Conservation (phyloP, 1,140 invertebrate species). For the Helicoverpa armigera region DNA sequence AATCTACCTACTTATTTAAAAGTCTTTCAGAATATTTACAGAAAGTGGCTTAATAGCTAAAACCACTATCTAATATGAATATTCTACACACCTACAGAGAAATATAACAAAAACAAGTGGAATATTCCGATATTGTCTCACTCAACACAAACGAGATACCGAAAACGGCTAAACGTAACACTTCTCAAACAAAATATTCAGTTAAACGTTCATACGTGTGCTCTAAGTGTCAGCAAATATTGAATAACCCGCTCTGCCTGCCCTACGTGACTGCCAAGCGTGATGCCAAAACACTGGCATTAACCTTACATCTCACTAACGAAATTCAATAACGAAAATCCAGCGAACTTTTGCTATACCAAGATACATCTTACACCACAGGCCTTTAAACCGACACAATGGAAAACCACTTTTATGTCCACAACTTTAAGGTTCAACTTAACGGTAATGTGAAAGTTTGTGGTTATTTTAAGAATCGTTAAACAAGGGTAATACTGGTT, state of each 20-base stretch:
- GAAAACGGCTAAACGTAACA: slow-evolving; percentile 7
- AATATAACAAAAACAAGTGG: too few relatives aligned
- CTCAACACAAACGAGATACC: neutral
- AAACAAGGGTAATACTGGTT: slow-evolving; percentile 57
- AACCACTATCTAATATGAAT: too few relatives aligned
- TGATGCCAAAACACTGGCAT: slow-evolving; percentile 19
- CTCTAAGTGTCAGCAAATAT: slow-evolving; percentile 30
- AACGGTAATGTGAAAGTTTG: slow-evolving; percentile 27
- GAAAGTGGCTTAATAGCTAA: too few relatives aligned
- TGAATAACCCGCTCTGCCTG: slow-evolving; percentile 29
- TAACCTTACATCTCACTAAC: slow-evolving; percentile 46
- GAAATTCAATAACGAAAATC: slow-evolving; percentile 53
- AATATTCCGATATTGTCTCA: neutral
- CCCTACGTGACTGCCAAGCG: slow-evolving; percentile 34
- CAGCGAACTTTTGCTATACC: slow-evolving; percentile 42
- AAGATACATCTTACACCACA: slow-evolving; percentile 41
- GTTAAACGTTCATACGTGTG: slow-evolving; percentile 4
- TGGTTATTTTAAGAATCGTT: slow-evolving; percentile 64
- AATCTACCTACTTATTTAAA: too few relatives aligned
- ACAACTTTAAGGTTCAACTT: slow-evolving; percentile 32
- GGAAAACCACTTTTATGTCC: slow-evolving; percentile 34
- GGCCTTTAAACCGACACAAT: slow-evolving; percentile 9
- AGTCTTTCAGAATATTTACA: too few relatives aligned
- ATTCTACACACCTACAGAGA: too few relatives aligned
- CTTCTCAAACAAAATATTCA: slow-evolving; percentile 1